Conservation (phyloP, 2,797 vertebrate genomes). For the Smutsia gigantea region DNA sequence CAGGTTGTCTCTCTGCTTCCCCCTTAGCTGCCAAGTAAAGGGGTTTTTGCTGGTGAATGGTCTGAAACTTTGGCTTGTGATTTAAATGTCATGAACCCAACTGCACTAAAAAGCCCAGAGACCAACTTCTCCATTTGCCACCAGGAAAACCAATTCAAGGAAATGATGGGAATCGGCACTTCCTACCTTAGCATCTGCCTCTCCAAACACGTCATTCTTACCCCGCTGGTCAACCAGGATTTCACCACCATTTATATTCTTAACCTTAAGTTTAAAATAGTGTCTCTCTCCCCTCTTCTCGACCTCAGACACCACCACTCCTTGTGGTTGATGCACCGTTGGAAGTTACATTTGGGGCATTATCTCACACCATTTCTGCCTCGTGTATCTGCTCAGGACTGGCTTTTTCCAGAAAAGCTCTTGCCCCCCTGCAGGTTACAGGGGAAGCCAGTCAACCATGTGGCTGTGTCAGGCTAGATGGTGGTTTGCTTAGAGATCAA, state of each 20-base stretch:
- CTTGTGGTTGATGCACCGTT: neutral
- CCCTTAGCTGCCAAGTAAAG: neutral
- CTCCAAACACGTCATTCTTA: neutral
- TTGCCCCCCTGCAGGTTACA: neutral
- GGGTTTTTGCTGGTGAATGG: neutral
- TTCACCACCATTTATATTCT: neutral
- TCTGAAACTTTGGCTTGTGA: neutral
- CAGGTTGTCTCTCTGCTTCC: neutral
- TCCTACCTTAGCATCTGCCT: neutral
- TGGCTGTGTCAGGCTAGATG: neutral
- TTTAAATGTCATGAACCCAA: neutral
- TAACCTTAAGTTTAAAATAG: neutral
- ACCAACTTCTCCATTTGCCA: neutral
- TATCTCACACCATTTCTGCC: accelerated
- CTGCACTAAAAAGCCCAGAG: neutral
- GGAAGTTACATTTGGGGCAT: accelerated
- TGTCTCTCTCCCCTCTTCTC: neutral
- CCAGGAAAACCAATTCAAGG: neutral
- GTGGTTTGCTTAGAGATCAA: neutral
- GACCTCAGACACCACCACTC: neutral
- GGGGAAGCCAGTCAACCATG: neutral
- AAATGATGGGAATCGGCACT: neutral
- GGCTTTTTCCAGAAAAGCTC: neutral
- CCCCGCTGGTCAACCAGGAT: neutral
- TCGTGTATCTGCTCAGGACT: neutral